Base-by-base conservation (phyloP, 2,888 invertebrate genomes). In the Tetragonisca angustula region DNA sequence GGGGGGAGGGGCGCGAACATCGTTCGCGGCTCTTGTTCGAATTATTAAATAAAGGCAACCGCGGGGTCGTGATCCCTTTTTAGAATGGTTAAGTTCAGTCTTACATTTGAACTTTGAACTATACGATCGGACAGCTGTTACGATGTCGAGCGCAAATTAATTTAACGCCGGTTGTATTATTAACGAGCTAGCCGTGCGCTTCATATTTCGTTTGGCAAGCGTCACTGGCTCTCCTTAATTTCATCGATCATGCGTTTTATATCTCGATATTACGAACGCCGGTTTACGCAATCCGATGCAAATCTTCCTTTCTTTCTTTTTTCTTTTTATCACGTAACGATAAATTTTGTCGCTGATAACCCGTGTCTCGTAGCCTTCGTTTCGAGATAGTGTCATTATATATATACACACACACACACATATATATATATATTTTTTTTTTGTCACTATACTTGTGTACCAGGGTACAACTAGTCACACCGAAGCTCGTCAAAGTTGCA, bases 311-410 rank as follows among this genome's bases (percentile, higher is more conserved):
- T 27, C 2, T 27, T 27, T 27, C 2, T 27, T 27, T 65, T 19
- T 21, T 69, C 78, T 59, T 59, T 65, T 19, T 32, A 75, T 64
- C 72, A 4, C 11, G 17, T 0, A 19, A 19, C 19, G 75, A 82
- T 84, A 84, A 76, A 70, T 24, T 59, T 13, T 73, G 76, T 84
- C 76, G 5, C 54, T 21, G 84, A 82, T 84, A 82, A 84, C 84
- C 84, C 59, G 4, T 15, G 82, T 68, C 68, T 75, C 73, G 50
- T 32, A 67, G 59, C 19, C 43, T 43, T 13, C 19, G 24, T 2
- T 49, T 32, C 4, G 2, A 62, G 70, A 69, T 76, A 64, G 19
- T 43, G 15, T 5, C 4, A 24, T 62, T 61, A 52, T 24, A 43
- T 21, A 36, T 43, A 43, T 43, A 43, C 9, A 9, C 9, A 43